These are phyloP conservation scores for Alectura lathami DNA, from an alignment of 2,113 vertebrate species.

Conservation along the genomic window DNA sequence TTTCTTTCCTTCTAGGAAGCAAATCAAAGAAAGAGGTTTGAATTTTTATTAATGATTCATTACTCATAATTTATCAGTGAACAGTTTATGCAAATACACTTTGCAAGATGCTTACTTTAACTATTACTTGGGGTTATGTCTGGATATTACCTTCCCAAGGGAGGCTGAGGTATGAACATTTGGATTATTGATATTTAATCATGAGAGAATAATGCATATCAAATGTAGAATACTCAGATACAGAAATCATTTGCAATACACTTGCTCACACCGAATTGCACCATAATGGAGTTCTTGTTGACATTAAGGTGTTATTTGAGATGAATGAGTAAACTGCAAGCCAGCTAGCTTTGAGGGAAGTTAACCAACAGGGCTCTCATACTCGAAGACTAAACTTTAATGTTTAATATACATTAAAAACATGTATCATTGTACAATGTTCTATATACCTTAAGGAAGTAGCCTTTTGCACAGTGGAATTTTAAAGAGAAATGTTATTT, in stretches of 20 bases:
- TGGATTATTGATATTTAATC: conserved; percentile 33
- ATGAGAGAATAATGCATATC: not conserved
- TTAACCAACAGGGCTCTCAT: not conserved
- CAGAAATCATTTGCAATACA: conserved; percentile 10
- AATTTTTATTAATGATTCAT: conserved; percentile 56
- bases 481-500: not conserved
- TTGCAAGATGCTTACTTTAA: conserved; percentile 35
- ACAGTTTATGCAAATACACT: conserved; percentile 44
- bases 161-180: conserved; percentile 28
- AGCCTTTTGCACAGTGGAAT: not conserved
- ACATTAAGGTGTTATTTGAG: conserved; percentile 30
- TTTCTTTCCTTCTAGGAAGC: conserved; percentile 16
- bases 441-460: not conserved
- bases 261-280: not conserved
- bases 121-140: conserved; percentile 9
- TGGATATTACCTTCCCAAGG: conserved; percentile 3
- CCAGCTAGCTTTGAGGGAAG: conserved; percentile 2
- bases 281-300: conserved; percentile 32
- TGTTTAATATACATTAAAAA: not conserved
- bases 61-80: conserved; percentile 33
- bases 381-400: not conserved
- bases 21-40: conserved; percentile 35
- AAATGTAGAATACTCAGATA: conserved; percentile 22
- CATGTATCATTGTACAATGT: not conserved
- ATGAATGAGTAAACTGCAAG: conserved; percentile 22